phyloP scores from a whole-genome alignment of 2,113 vertebrate genomes.

The Syngnathus typhle region DNA sequence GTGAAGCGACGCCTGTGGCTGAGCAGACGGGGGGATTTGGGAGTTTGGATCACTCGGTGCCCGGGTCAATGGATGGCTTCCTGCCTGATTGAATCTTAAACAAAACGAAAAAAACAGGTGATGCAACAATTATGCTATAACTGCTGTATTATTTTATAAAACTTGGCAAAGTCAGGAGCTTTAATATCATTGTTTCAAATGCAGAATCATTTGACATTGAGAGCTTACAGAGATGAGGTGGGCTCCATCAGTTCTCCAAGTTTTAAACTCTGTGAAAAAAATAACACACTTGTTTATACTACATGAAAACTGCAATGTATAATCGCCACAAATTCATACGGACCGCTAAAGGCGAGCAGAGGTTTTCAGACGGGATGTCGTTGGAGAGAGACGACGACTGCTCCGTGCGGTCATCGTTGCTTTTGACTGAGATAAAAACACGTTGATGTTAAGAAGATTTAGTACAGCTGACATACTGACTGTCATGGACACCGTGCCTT shows the following conservation, averaged over 20 bases:
- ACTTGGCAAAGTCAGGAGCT: neutral
- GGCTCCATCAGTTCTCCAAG: constrained; percentile 52
- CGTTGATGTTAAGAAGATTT: neutral
- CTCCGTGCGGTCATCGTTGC: constrained; percentile 18
- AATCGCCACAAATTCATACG: constrained; percentile 6
- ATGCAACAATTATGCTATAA: neutral
- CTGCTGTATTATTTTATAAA: neutral
- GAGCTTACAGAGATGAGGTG: constrained; percentile 55
- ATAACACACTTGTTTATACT: constrained; percentile 5
- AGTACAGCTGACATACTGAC: no score
- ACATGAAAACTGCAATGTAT: neutral
- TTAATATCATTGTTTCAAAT: neutral
- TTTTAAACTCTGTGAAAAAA: constrained; percentile 59
- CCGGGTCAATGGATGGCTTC: neutral
- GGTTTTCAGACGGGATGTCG: constrained; percentile 14
- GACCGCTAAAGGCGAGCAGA: constrained; percentile 36
- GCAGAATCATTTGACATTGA: neutral
- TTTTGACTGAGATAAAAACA: constrained; percentile 27
- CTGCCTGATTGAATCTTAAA: constrained; percentile 21
- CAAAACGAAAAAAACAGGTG: neutral
- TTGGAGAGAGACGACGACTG: constrained; percentile 22
- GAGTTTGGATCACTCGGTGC: neutral
- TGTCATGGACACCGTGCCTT: constrained; percentile 31
- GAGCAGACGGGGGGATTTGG: constrained; percentile 13
- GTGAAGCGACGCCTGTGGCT: constrained; percentile 18